Percentiles rank a stretch among this genome's conserved stretches.
Evolutionary conservation across 2,113 vertebrate genomes (phyloP).

Genomic region (Nicator chloris): DNA sequence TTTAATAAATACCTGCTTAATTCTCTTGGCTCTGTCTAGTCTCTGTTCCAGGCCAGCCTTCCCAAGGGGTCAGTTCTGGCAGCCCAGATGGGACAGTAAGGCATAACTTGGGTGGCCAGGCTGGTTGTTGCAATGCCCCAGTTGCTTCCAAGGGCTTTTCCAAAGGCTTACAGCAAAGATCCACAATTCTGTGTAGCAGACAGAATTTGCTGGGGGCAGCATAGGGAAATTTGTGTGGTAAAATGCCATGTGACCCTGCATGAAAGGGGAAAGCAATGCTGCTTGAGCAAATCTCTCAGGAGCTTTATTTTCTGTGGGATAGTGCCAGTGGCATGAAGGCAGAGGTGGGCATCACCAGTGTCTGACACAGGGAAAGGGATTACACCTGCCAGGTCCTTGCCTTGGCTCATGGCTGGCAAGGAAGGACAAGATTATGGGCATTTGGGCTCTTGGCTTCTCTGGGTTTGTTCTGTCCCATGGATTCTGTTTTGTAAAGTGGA

Average conservation of each 20-base stretch:
- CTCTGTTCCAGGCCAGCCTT: too few species aligned
- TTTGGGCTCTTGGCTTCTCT: too few species aligned
- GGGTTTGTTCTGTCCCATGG: background rate
- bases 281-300: background rate
- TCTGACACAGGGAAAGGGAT: background rate
- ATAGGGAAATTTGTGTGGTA: background rate
- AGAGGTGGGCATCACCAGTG: background rate
- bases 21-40: too few species aligned
- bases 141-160: background rate
- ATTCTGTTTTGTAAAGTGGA: background rate
- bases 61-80: too few species aligned
- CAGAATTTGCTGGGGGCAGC: background rate
- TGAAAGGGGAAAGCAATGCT: background rate
- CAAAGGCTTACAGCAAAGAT: background rate
- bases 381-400: background rate
- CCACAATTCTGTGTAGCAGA: background rate
- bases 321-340: background rate
- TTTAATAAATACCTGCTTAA: too few species aligned
- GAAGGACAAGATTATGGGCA: background rate
- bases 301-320: background rate
- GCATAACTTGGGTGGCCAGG: background rate
- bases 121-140: background rate
- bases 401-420: background rate
- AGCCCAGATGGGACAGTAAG: too few species aligned
- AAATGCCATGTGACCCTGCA: fast-evolving